Conservation (phyloP, 2,797 vertebrate genomes). For the Peromyscus nudipes region DNA sequence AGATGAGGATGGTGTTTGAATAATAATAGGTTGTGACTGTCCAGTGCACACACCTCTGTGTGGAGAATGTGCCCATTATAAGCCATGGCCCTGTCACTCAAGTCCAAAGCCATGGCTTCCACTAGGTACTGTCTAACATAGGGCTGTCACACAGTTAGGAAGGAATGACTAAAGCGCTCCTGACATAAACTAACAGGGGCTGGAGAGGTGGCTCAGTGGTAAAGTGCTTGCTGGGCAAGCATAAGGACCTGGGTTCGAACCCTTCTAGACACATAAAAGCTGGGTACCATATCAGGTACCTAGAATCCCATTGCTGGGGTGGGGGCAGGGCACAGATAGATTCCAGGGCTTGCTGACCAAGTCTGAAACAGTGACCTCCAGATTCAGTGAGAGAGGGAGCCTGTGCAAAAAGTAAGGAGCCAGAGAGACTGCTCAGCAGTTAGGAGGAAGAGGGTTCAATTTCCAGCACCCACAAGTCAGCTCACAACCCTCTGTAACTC, state of each 20-base stretch:
- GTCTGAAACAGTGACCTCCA: not conserved
- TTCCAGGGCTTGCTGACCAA: not conserved
- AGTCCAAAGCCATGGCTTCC: not conserved
- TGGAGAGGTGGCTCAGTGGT: not conserved
- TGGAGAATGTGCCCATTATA: not conserved
- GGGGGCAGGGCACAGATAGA: not conserved
- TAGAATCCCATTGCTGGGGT: not conserved
- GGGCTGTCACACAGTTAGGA: not conserved
- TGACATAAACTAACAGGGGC: not conserved
- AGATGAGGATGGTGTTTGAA: not conserved
- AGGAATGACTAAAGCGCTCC: not conserved
- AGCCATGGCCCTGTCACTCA: not conserved
- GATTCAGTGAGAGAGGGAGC: not conserved
- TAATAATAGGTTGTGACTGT: not conserved
- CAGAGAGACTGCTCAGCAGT: not conserved
- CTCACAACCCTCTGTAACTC: not conserved
- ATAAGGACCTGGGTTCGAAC: not conserved
- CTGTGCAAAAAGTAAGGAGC: not conserved
- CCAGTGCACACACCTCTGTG: not conserved
- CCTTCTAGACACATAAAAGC: not conserved
- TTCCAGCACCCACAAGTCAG: not conserved
- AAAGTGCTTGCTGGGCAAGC: not conserved
- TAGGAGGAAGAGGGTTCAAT: not conserved
- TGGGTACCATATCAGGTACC: not conserved
- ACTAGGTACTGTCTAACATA: not conserved